Evolutionary conservation across 2,888 invertebrate species (phyloP), one percentile per base, ranked within the genome.

Genomic region (Lithosia quadra): DNA sequence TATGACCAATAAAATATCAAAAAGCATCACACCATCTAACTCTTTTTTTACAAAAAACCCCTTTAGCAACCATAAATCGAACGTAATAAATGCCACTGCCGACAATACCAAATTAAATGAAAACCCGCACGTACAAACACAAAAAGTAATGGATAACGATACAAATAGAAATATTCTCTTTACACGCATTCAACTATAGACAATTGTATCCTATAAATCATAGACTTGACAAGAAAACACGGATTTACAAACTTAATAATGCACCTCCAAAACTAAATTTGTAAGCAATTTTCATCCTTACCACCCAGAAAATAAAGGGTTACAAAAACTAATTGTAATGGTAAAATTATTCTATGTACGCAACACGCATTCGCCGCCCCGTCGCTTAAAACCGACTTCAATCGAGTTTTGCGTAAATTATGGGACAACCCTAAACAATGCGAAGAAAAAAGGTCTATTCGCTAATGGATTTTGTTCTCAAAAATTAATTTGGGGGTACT

Each of bases 401-500:
- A 91, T 93, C 92, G 91, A 85, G 91, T 92, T 93, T 91, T 86
- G 88, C 91, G 91, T 93, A 94, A 94, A 93, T 93, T 94, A 94
- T 93, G 91, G 90, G 91, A 92, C 92, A 91, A 90, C 88, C 89
- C 92, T 90, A 90, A 89, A 94, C 93, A 94, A 94, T 88, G 85
- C 77, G 79, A 86, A 84, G 87, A 92, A 91, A 92, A 92, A 93
- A 91, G 84, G 84, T 86, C 88, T 88, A 92, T 91, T 91, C 92
- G 89, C 93, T 94, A 94, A 94, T 94, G 93, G 91, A 93, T 94
- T 93, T 92, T 93, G 92, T 93, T 94, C 92, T 92, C 90, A 91
- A 92, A 93, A 92, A 94, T 94, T 94, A 93, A 94, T 94, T 94
- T 92, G 91, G 93, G 79, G 93, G 93, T 93, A 92, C 92, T 92